Evolutionary conservation across 2,113 vertebrate genomes (phyloP), one percentile per base, ranked within the genome.

Genomic region (Lipophrys pholis): DNA sequence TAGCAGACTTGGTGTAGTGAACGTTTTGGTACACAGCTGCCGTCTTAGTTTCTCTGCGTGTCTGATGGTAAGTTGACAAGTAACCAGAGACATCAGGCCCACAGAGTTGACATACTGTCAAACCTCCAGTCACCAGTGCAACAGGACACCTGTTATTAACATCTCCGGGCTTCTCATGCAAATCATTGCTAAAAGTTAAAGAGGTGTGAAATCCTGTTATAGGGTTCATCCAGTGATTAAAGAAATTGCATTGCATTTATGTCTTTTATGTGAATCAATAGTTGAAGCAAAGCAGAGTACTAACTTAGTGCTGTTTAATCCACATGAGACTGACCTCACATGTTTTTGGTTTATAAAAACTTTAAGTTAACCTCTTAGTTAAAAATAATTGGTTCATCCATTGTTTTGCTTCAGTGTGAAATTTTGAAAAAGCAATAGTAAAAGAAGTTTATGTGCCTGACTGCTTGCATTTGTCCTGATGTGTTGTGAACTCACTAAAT

Each of bases 141-240:
- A 84, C 68, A 56, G 14, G 61, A 78, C 38, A 78, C 70, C 56
- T 54, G 38, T 48, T 46, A 54, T 74, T 74, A 11, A 73, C 17
- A 67, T 14, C 39, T 30, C 11, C n/a, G 38, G 49, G 36, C 51
- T 30, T 55, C 54, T 70, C 11, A 67, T 55, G 57, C 57, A 39
- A 41, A 55, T 72, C 49, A 43, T 69, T 40, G 39, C 60, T 58
- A 7, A 45, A n/a, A 64, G 57, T 70, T 7, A 46, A 40, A 69
- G 43, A 46, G 66, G 43, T 1, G 17, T 16, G 35, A 48, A 8
- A 12, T 7, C 41, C 49, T 5, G 5, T 30, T n/a, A 38, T n/a
- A 2, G 11, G 8, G 3, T 1, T 2, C 3, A 45, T 46, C 21
- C n/a, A 40, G 43, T 56, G 46, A 45, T 67, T 51, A 69, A 38